These are phyloP conservation scores for Sprattus sprattus DNA, from an alignment of 2,113 vertebrate species.

Conservation along the genomic window DNA sequence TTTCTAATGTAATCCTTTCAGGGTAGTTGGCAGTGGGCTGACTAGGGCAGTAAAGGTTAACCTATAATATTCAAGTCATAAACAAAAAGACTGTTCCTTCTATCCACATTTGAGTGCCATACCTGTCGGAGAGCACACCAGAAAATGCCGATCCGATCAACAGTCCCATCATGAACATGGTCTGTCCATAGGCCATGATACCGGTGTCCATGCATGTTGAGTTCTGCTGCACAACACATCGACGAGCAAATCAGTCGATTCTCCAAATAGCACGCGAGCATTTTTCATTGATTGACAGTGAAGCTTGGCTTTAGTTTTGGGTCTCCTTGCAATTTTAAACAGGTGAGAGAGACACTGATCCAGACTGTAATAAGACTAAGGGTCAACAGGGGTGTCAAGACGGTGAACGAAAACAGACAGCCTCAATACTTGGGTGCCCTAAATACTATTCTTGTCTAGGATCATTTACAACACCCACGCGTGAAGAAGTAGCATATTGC, in stretches of 20 bases:
- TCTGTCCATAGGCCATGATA: slow-evolving; percentile 59
- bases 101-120: neutral
- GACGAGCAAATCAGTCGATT: neutral
- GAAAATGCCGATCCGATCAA: slow-evolving; percentile 67
- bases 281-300: neutral
- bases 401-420: neutral
- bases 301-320: neutral
- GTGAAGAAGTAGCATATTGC: neutral
- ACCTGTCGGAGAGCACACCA: slow-evolving; percentile 68
- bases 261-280: neutral
- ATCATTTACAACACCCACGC: neutral
- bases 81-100: neutral
- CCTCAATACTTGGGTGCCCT: no score
- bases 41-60: no score
- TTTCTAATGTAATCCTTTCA: no score
- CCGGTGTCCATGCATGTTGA: slow-evolving; percentile 50
- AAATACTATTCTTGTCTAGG: neutral
- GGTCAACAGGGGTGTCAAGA: no score
- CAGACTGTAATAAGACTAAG: neutral
- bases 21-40: no score
- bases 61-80: neutral
- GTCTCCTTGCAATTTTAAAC: neutral
- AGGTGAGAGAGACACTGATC: no score
- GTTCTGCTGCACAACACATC: slow-evolving; percentile 47
- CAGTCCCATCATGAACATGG: slow-evolving; percentile 61